Percentiles rank a stretch among this genome's conserved stretches.
phyloP scores from a whole-genome alignment of 2,888 invertebrate species.

The Asteroscopus sphinx region DNA sequence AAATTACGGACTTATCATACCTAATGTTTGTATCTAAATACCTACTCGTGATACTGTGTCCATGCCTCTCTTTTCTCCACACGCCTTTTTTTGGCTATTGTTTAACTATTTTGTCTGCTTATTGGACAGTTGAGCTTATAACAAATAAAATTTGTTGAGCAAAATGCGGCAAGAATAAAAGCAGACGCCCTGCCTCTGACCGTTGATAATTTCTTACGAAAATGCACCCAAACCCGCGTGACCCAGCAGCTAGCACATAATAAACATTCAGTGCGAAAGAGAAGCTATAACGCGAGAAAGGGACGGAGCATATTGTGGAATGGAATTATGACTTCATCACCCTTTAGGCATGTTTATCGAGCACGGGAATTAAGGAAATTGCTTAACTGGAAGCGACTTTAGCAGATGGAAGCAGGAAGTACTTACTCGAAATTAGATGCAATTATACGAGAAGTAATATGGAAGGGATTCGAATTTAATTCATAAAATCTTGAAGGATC shows the following conservation, averaged over 20 bases:
- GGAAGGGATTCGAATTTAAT: not conserved
- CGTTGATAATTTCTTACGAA: not conserved
- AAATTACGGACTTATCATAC: too few species aligned
- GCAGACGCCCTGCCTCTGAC: too few species aligned
- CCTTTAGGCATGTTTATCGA: constrained; percentile 56
- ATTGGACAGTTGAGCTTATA: too few species aligned
- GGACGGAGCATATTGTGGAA: constrained; percentile 52
- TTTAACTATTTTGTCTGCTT: too few species aligned
- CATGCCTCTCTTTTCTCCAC: too few species aligned
- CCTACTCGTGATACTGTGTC: too few species aligned
- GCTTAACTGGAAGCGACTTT: constrained; percentile 37
- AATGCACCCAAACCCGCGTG: constrained; percentile 1
- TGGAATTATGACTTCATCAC: constrained; percentile 68
- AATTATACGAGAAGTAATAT: constrained; percentile 22
- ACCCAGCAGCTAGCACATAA: not conserved
- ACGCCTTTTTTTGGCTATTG: too few species aligned
- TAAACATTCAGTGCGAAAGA: constrained; percentile 20
- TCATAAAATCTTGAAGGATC: not conserved
- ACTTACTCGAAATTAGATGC: constrained; percentile 22
- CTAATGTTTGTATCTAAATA: too few species aligned
- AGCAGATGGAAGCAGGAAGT: not conserved
- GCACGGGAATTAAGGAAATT: constrained; percentile 30
- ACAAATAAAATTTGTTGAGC: too few species aligned
- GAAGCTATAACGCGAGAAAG: constrained; percentile 20
- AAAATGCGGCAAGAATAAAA: too few species aligned